phyloP scores from a whole-genome alignment of 1,140 invertebrate species.

The Stegodyphus mimosarum region DNA sequence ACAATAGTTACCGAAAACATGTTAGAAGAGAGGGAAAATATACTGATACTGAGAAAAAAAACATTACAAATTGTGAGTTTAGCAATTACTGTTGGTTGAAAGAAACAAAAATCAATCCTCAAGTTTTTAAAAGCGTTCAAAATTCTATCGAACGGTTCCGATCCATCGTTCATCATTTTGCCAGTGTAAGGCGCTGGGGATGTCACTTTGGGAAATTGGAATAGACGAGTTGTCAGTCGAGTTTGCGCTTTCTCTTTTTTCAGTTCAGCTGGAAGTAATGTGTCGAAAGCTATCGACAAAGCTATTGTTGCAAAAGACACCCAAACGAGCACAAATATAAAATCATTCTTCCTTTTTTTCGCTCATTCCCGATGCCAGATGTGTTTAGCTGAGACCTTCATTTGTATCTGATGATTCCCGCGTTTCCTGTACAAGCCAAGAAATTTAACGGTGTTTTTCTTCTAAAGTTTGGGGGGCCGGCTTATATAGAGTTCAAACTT shows the following conservation, averaged over 20 bases:
- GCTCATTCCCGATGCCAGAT: too few species aligned
- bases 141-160: slow-evolving; percentile 35
- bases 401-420: too few species aligned
- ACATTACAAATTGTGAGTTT: neutral
- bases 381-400: too few species aligned
- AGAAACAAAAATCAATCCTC: neutral
- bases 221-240: slow-evolving; percentile 42
- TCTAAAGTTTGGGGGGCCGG: too few species aligned
- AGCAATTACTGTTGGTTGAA: neutral
- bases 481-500: too few species aligned
- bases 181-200: slow-evolving; percentile 21
- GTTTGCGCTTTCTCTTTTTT: slow-evolving; percentile 4
- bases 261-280: slow-evolving; percentile 11
- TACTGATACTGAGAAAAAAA: too few species aligned
- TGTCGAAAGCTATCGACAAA: slow-evolving; percentile 28
- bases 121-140: slow-evolving; percentile 27
- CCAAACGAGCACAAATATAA: too few species aligned
- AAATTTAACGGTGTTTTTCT: too few species aligned
- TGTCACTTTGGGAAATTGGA: slow-evolving; percentile 56
- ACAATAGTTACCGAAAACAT: neutral
- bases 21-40: too few species aligned
- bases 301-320: slow-evolving; percentile 8
- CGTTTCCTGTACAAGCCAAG: too few species aligned
- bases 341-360: too few species aligned
- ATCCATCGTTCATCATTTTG: slow-evolving; percentile 38